Base-by-base conservation (phyloP, 1,140 invertebrate genomes). In the Hydropsyche tenuis region DNA sequence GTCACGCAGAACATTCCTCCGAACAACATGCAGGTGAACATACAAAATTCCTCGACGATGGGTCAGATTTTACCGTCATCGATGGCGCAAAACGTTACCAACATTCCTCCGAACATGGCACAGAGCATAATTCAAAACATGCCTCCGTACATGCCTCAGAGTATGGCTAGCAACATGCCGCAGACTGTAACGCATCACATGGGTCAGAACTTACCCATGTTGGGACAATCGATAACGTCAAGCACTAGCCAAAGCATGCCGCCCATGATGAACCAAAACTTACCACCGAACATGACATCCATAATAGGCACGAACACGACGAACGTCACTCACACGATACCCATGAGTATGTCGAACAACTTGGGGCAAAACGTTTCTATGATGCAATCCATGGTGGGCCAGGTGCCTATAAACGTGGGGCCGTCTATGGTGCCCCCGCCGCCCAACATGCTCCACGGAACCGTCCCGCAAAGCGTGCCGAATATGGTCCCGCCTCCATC, bases 341-440 rank as follows among this genome's bases (percentile, higher is more conserved):
- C 70, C 14, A 73, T 72, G 69, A 51, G 56, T 42, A 69, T 73
- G 37, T 42, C 30, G n/a, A 73, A 73, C 45, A 66, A 45, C 16
- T 27, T 68, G 42, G 65, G 65, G 1, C 65, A 68, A 22, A 70
- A 60, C 20, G 25, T 63, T n/a, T 63, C 53, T 25, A 74, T 76
- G 68, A 72, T 76, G 75, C 75, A 74, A 18, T 51, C 73, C 1
- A 71, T 77, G 9, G 73, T 77, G 60, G 72, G 75, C 5, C 75
- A 77, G 69, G 72, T 76, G 68, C 43, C 45, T 7, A 45, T 70
- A 18, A 74, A 48, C n/a, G 69, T 77, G 56, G 73, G 27, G 5
- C 73, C 76, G 3, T 37, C 73, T 7, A 74, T 74, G 70, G 73
- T 77, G 0, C 71, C 71, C 6, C 56, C 56, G 6, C 69, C 75